Conservation (phyloP, 1,140 invertebrate species). For the Cyrtorhinus lividipennis region DNA sequence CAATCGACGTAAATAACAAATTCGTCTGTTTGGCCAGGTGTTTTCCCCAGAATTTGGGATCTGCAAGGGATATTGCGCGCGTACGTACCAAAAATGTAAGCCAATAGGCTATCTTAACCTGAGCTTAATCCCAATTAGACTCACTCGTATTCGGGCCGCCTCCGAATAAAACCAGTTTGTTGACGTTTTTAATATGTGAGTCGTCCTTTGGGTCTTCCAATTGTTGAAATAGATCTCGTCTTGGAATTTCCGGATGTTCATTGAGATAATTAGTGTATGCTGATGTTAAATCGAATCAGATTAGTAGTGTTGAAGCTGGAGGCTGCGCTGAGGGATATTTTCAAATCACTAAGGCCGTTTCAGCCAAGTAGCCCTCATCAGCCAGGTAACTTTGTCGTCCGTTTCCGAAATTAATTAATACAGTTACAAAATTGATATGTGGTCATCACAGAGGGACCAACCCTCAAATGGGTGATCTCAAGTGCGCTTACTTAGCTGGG, state of each 20-base stretch:
- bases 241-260: not conserved
- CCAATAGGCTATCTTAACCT: not conserved
- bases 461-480: too few species aligned
- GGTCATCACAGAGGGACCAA: not conserved
- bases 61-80: not conserved
- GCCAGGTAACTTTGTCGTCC: not conserved
- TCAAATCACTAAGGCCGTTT: not conserved
- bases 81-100: not conserved
- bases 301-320: not conserved
- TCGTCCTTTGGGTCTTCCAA: not conserved
- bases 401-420: not conserved
- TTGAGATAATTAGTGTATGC: not conserved
- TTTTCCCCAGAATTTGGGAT: not conserved
- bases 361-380: too few species aligned
- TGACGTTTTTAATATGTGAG: not conserved
- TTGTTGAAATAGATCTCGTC: not conserved
- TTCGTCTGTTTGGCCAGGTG: not conserved
- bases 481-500: too few species aligned
- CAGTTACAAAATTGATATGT: not conserved
- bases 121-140: not conserved
- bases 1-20: not conserved
- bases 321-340: not conserved
- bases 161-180: not conserved
- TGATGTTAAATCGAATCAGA: not conserved
- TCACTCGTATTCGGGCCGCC: not conserved